Base-by-base conservation (phyloP, 1,140 invertebrate genomes). In the Tyrophagus putrescentiae region DNA sequence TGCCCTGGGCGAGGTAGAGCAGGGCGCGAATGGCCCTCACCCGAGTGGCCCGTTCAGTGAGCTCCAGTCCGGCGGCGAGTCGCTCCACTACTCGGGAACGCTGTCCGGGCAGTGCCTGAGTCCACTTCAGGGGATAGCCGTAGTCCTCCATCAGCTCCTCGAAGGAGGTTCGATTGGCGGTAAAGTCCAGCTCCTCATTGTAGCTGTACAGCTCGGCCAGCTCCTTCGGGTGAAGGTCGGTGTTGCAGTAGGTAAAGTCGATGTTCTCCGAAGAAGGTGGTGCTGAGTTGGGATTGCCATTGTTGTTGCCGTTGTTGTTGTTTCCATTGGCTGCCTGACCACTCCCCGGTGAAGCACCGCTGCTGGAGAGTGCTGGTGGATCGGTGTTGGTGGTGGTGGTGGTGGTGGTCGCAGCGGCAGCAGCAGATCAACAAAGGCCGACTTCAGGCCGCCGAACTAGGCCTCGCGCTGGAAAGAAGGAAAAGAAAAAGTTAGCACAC, bases 121-220 rank as follows among this genome's bases (percentile, higher is more conserved):
- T 84, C 89, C 91, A 94, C 71, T 80, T 82, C 4, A 83, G 81
- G 44, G 78, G 78, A 58, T 83, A 73, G 60, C 81, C 65, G 63
- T 61, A 87, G 64, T 81, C 77, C 68, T 82, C 79, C 84, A 90
- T 88, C 68, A 84, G 79, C 68, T 88, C 83, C 71, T 91, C 87
- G 69, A 89, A 91, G 28, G 85, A 84, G 41, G 61, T 70, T 60
- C 89, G 81, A 76, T 95, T 95, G 48, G 82, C 74, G 63, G 83
- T 80, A 69, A 94, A 87, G 71, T 98, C 93, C 63, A 80, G 78
- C 65, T 91, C 86, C 73, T 98, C 93, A 0, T 91, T 93, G 70
- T 98, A 98, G 69, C 88, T 94, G 70, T 97, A 97, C 0, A 96
- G 73, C 74, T 98, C 92, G 39, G 91, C 82, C 65, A 97, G 88